These are phyloP conservation scores for Cenopis cana DNA, from an alignment of 2,888 invertebrate genomes.

Conservation along the genomic window DNA sequence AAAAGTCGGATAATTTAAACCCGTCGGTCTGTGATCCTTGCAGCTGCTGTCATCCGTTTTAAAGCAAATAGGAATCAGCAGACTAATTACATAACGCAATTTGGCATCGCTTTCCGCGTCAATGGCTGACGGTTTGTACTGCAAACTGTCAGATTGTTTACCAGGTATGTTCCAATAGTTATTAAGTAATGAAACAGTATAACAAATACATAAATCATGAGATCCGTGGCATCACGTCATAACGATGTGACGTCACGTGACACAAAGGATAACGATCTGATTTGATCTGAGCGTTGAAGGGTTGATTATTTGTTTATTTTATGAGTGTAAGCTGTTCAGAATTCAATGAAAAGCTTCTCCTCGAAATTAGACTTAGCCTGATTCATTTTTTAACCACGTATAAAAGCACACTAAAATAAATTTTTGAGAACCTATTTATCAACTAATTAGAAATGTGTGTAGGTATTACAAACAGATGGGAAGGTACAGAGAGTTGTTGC, in stretches of 20 bases:
- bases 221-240: conserved; percentile 18
- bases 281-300: conserved; percentile 3
- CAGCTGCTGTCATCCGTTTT: background rate
- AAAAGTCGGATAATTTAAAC: background rate
- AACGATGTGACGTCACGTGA: conserved; percentile 18
- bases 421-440: no score
- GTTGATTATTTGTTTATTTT: background rate
- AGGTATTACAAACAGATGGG: no score
- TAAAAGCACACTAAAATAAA: no score
- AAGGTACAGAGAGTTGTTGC: no score
- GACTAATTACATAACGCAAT: background rate
- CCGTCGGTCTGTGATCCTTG: background rate
- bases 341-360: no score
- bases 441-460: no score
- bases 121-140: background rate
- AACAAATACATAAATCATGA: conserved; percentile 35
- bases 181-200: conserved; percentile 9
- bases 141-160: background rate
- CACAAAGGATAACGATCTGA: conserved; percentile 1
- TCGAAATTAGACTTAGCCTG: no score
- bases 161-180: background rate
- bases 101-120: background rate
- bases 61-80: conserved; percentile 5
- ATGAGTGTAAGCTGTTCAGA: no score
- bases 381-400: no score